These are phyloP conservation scores for Ectropis crepuscularia DNA, from an alignment of 2,888 invertebrate species.

Conservation along the genomic window DNA sequence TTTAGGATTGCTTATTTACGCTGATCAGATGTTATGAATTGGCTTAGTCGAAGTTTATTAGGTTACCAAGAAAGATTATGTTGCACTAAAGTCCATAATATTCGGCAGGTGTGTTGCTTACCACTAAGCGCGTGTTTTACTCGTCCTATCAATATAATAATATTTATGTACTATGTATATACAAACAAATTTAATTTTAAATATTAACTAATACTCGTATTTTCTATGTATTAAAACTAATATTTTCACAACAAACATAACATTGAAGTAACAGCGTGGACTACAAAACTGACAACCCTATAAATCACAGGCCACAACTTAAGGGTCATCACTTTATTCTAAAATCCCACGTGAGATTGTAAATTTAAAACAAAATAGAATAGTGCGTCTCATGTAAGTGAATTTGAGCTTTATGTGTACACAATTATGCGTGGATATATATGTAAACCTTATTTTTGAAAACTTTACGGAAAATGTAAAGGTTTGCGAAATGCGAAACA, in stretches of 20 bases:
- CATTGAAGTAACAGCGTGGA: not conserved
- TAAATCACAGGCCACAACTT: constrained; percentile 61
- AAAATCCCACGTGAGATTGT: constrained; percentile 63
- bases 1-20: too few species aligned
- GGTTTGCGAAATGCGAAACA: not conserved
- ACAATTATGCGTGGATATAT: not conserved
- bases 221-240: too few species aligned
- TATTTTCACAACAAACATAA: not conserved
- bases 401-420: constrained; percentile 22
- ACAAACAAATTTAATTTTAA: too few species aligned
- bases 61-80: too few species aligned
- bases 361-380: constrained; percentile 38
- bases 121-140: too few species aligned
- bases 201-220: too few species aligned
- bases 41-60: too few species aligned
- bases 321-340: constrained; percentile 69
- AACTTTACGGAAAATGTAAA: constrained; percentile 27
- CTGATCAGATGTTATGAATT: too few species aligned
- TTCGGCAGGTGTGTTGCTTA: too few species aligned
- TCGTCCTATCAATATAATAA: too few species aligned
- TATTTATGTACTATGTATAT: too few species aligned
- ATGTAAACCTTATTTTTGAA: constrained; percentile 27
- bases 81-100: too few species aligned
- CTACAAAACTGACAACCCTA: constrained; percentile 55
- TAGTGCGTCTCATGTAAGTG: not conserved